phyloP scores from a whole-genome alignment of 2,113 vertebrate species.

The Lycaon pictus region DNA sequence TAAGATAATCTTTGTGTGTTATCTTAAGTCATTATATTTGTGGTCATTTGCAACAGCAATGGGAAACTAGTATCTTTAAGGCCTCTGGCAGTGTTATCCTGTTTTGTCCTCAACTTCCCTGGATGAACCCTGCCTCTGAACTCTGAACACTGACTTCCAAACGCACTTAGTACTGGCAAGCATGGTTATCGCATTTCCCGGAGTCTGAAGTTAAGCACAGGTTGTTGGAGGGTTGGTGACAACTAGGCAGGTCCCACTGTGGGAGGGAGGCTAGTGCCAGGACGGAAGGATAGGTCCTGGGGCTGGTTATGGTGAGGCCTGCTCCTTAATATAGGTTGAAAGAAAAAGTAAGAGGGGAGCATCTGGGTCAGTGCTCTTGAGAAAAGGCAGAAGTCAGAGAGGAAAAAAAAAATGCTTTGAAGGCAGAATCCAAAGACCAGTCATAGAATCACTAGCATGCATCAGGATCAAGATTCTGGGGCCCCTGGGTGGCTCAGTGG shows the following conservation, averaged over 20 bases:
- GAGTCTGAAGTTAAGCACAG: neutral
- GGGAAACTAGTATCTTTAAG: neutral
- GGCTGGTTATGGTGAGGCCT: neutral
- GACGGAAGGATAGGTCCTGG: neutral
- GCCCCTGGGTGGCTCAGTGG: too few relatives aligned
- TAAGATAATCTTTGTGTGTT: neutral
- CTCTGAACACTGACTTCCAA: neutral
- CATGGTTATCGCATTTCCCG: neutral
- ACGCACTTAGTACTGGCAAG: neutral
- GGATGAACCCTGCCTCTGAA: neutral
- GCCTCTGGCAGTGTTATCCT: neutral
- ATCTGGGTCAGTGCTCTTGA: neutral
- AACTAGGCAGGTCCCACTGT: too few relatives aligned
- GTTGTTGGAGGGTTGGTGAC: neutral
- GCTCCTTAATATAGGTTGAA: neutral
- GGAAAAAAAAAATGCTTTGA: neutral
- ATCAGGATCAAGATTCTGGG: neutral
- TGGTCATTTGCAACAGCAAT: neutral
- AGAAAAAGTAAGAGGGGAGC: neutral
- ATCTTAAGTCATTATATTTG: neutral
- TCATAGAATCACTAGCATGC: neutral
- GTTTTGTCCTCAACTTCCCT: neutral
- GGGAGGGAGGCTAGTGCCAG: neutral
- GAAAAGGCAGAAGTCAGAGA: neutral
- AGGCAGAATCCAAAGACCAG: neutral